phyloP scores from a whole-genome alignment of 2,888 invertebrate genomes.

The Phyllotreta striolata region DNA sequence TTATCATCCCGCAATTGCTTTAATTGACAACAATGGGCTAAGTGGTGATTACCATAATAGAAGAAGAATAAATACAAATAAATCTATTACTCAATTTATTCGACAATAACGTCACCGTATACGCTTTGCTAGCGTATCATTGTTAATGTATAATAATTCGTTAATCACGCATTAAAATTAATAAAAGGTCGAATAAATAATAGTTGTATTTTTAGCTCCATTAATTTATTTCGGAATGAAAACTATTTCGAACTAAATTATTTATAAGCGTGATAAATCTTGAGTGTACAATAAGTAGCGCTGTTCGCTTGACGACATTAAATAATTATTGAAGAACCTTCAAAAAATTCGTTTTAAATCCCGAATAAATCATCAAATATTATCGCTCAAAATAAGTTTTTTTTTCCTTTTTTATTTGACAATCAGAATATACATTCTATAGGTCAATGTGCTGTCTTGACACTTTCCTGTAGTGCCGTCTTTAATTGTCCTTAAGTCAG shows the following conservation, averaged over 20 bases:
- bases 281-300: not conserved
- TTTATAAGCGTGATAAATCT: constrained; percentile 14
- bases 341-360: constrained; percentile 3
- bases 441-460: too few species aligned
- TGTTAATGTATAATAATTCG: constrained; percentile 41
- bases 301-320: not conserved
- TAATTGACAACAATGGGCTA: constrained; percentile 55
- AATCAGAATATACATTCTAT: too few species aligned
- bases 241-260: constrained; percentile 42
- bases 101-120: constrained; percentile 40
- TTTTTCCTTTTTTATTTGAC: too few species aligned
- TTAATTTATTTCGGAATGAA: constrained; percentile 38
- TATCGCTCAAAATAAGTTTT: too few species aligned
- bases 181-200: constrained; percentile 29
- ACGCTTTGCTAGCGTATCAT: constrained; percentile 33
- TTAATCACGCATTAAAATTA: constrained; percentile 39
- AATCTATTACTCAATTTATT: constrained; percentile 47
- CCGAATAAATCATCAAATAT: not conserved
- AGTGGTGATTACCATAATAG: constrained; percentile 49
- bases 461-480: too few species aligned
- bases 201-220: constrained; percentile 27
- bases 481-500: too few species aligned
- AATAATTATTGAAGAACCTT: too few species aligned
- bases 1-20: constrained; percentile 49
- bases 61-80: constrained; percentile 44